Conservation (phyloP, 2,113 vertebrate species). For the Perca schrenkii region DNA sequence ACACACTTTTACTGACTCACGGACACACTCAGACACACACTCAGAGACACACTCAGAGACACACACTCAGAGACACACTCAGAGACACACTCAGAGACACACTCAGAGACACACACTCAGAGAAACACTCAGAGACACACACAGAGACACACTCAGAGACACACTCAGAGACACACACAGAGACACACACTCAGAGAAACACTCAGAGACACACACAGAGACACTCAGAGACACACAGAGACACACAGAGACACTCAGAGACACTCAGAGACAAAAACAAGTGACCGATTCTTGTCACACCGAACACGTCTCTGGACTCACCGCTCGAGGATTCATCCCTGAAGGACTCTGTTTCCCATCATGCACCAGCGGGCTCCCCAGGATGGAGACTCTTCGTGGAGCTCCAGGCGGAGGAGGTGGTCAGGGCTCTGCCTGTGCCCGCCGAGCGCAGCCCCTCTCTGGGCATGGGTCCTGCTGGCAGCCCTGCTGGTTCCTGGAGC, state of each 20-base stretch:
- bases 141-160: constrained; percentile 14
- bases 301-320: constrained; percentile 15
- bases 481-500: constrained; percentile 62
- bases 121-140: background rate
- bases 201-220: background rate
- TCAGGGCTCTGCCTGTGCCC: background rate
- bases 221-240: no score
- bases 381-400: constrained; percentile 14
- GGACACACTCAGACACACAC: constrained; percentile 9
- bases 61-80: constrained; percentile 20
- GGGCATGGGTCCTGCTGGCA: constrained; percentile 63
- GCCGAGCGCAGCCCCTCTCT: constrained; percentile 22
- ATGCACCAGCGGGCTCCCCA: constrained; percentile 57
- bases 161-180: background rate
- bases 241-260: no score
- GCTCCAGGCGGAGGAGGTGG: constrained; percentile 11
- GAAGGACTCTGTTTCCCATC: constrained; percentile 59
- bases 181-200: constrained; percentile 25
- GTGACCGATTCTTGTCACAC: no score
- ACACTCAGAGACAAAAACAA: no score
- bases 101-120: background rate
- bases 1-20: constrained; percentile 37
- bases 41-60: background rate
- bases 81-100: background rate
- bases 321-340: constrained; percentile 41